A percentile compares a stretch with the other conserved stretches of the same genome.
These are phyloP conservation scores for Archips crataeganus DNA, from an alignment of 2,888 invertebrate species.

Conservation along the genomic window DNA sequence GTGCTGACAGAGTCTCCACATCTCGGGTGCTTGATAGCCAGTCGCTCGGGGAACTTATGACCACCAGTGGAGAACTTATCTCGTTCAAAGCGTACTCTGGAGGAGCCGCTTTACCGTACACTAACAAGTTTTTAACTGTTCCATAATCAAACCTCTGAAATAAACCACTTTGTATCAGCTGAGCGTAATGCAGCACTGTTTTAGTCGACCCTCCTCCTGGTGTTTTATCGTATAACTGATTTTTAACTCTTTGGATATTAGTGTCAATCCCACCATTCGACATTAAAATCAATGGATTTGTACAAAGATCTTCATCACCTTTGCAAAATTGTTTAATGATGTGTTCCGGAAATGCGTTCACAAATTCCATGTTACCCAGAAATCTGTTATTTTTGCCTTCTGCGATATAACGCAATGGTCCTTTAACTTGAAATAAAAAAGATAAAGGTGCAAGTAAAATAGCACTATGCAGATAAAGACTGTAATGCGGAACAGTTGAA, in stretches of 20 bases:
- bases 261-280: slow-evolving; percentile 53
- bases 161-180: slow-evolving; percentile 56
- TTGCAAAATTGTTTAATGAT: slow-evolving; percentile 55
- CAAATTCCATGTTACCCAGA: slow-evolving; percentile 53
- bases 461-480: slow-evolving; percentile 54
- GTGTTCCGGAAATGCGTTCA: slow-evolving; percentile 47
- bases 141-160: slow-evolving; percentile 61
- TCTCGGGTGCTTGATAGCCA: slow-evolving; percentile 55
- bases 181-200: slow-evolving; percentile 61
- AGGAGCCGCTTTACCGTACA: slow-evolving; percentile 49
- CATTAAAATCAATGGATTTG: slow-evolving; percentile 55
- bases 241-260: slow-evolving; percentile 42
- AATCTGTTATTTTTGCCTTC: slow-evolving; percentile 50
- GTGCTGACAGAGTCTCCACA: slow-evolving; percentile 48
- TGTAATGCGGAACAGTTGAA: slow-evolving; percentile 55
- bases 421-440: slow-evolving; percentile 59
- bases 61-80: slow-evolving; percentile 52
- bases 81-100: slow-evolving; percentile 52
- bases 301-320: slow-evolving; percentile 50
- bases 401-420: slow-evolving; percentile 56
- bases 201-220: slow-evolving; percentile 59
- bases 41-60: slow-evolving; percentile 60
- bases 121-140: slow-evolving; percentile 45
- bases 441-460: slow-evolving; percentile 60
- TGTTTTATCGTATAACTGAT: slow-evolving; percentile 47